Conservation (phyloP, 2,113 vertebrate genomes). For the Hemicordylus capensis region DNA sequence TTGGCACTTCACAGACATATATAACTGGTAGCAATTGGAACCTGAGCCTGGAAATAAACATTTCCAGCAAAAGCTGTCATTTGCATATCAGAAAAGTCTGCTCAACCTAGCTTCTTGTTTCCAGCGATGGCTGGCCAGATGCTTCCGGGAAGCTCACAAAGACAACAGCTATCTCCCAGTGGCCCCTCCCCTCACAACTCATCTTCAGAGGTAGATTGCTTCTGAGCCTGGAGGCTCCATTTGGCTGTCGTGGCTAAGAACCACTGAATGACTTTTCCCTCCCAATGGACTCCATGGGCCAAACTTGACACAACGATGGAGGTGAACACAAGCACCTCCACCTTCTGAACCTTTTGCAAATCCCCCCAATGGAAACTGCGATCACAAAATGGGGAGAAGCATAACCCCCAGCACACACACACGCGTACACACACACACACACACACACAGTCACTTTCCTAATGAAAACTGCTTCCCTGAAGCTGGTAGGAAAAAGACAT, state of each 20-base stretch:
- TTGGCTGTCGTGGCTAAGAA: background rate
- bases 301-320: too few relatives aligned
- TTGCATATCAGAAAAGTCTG: background rate
- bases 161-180: too few relatives aligned
- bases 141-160: background rate
- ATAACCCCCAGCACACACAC: too few relatives aligned
- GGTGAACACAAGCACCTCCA: too few relatives aligned
- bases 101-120: background rate
- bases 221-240: background rate
- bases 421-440: too few relatives aligned
- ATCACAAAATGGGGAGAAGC: too few relatives aligned
- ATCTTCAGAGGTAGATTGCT: too few relatives aligned
- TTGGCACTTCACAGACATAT: background rate
- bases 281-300: background rate
- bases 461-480: too few relatives aligned
- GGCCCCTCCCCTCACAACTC: background rate
- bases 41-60: background rate
- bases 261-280: background rate
- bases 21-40: background rate
- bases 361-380: too few relatives aligned
- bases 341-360: too few relatives aligned
- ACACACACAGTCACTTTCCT: too few relatives aligned
- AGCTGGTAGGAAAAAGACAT: too few relatives aligned
- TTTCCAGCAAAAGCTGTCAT: background rate
- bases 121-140: background rate